Percentiles rank a stretch among this genome's conserved stretches.
These are phyloP conservation scores for Coreius guichenoti DNA, from an alignment of 2,797 vertebrate species.

Conservation along the genomic window DNA sequence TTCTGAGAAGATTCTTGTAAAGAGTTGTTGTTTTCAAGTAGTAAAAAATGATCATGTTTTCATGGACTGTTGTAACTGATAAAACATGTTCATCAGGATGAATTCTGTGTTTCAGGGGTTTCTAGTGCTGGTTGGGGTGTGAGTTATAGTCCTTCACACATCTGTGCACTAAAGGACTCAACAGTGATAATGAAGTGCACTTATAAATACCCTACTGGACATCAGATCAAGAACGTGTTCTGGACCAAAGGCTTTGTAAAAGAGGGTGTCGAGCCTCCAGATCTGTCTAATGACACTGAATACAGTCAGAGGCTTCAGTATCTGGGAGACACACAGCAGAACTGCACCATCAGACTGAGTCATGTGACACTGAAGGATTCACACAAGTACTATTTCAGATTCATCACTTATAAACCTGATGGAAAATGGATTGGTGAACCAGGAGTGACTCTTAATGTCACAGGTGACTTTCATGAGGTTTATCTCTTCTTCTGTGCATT, in stretches of 20 bases:
- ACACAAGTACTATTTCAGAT: neutral
- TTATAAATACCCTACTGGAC: neutral
- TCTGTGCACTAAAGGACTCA: neutral
- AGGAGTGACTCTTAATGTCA: neutral
- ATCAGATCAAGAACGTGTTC: rapidly evolving
- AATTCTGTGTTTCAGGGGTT: neutral
- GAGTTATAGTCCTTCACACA: neutral
- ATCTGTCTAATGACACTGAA: neutral
- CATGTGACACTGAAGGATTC: neutral
- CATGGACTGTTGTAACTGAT: neutral
- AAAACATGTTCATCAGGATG: neutral
- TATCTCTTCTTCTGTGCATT: conserved; percentile 1
- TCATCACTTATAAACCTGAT: neutral
- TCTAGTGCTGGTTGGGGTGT: neutral
- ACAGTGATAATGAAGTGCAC: neutral
- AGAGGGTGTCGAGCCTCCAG: neutral
- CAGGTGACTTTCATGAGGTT: neutral
- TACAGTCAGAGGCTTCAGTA: conserved; percentile 15
- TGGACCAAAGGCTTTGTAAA: neutral
- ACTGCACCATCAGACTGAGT: neutral
- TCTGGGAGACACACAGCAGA: neutral
- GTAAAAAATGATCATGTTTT: neutral
- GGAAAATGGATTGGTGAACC: rapidly evolving
- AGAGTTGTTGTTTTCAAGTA: neutral
- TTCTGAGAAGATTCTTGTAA: neutral